Base-by-base conservation (phyloP, 2,888 invertebrate genomes). In the Anthoptus insignis region DNA sequence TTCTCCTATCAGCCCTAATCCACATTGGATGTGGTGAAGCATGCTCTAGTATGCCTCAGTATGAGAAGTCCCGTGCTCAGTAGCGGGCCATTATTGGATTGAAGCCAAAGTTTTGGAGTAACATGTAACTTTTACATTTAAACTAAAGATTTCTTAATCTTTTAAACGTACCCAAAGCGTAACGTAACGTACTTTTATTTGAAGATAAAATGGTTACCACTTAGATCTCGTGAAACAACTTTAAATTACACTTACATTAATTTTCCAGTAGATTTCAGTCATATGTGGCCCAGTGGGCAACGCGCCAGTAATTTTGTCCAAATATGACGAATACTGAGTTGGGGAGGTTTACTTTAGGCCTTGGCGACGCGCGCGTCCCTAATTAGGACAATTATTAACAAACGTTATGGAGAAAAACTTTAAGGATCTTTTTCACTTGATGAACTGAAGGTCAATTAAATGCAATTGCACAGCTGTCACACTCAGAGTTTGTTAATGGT, bases 301-400 rank as follows among this genome's bases (percentile, higher is more conserved):
- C 16, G 37, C 56, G 63, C 63, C 63, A 63, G 56, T 37, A 47
- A 45, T 61, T 63, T 56, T 56, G 53, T 49, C 34, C 63, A 63
- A 56, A 63, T 63, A 56, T 63, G 56, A 63, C 34, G 49, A 56
- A 56, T 54, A 63, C 54, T 47, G 37, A 60, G 54, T 49, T 34
- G 22, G 50, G 52, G 21, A 22, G 47, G 45, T 27, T 42, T 56
- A 14, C 37, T 49, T 49, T 27, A 37, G 49, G 34, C 56, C 56
- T 49, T 54, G 54, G 61, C 61, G 61, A 19, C 16, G 24, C 19
- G 29, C 29, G 22, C 53, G 47, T 45, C 39, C 61, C 53, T 61
- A 54, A 61, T 61, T 61, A 61, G 61, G 34, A 54, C 61, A 61
- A 61, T 61, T 61, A 61, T 61, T 61, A 54, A 61, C 61, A 54